A percentile compares a stretch with the other conserved stretches of the same genome.
Evolutionary conservation across 2,888 invertebrate genomes (phyloP).

Genomic region (Hypsopygia costalis): DNA sequence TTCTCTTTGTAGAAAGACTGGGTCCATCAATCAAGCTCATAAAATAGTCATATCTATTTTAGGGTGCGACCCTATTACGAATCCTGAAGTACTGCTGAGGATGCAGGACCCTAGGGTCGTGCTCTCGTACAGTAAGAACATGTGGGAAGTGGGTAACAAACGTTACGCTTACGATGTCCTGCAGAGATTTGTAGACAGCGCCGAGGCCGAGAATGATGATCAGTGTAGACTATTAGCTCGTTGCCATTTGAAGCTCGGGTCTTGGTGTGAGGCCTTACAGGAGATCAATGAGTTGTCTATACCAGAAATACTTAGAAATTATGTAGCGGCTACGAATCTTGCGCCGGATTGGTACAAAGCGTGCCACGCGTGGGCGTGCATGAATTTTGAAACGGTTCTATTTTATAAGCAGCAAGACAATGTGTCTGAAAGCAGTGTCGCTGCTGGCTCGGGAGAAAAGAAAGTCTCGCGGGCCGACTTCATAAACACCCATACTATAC

Average conservation of each 20-base stretch:
- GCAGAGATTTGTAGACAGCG: constrained; percentile 85
- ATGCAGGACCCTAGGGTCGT: constrained; percentile 91
- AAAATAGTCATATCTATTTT: constrained; percentile 93
- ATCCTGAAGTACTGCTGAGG: constrained; percentile 85
- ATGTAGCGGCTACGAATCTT: constrained; percentile 89
- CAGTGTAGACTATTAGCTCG: constrained; percentile 84
- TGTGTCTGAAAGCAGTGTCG: constrained; percentile 63
- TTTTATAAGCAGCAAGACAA: constrained; percentile 80
- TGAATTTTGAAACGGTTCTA: constrained; percentile 96
- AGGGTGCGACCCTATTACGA: constrained; percentile 89
- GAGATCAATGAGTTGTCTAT: constrained; percentile 91
- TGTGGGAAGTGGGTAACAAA: constrained; percentile 93
- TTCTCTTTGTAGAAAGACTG: constrained; percentile 96
- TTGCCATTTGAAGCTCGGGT: constrained; percentile 96
- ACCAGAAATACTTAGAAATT: constrained; percentile 87
- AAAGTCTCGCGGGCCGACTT: constrained; percentile 66
- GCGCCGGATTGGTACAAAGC: constrained; percentile 97
- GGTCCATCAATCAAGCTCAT: constrained; percentile 92
- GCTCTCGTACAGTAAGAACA: constrained; percentile 96
- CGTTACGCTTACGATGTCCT: constrained; percentile 89
- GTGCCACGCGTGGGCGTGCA: constrained; percentile 98
- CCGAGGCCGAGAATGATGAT: constrained; percentile 73
- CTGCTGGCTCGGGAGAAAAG: constrained; percentile 65
- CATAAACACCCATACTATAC: constrained; percentile 86
- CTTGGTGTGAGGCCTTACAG: constrained; percentile 95